Evolutionary conservation across 2,888 invertebrate genomes (phyloP).

Genomic region (Drosophila kuntzei): DNA sequence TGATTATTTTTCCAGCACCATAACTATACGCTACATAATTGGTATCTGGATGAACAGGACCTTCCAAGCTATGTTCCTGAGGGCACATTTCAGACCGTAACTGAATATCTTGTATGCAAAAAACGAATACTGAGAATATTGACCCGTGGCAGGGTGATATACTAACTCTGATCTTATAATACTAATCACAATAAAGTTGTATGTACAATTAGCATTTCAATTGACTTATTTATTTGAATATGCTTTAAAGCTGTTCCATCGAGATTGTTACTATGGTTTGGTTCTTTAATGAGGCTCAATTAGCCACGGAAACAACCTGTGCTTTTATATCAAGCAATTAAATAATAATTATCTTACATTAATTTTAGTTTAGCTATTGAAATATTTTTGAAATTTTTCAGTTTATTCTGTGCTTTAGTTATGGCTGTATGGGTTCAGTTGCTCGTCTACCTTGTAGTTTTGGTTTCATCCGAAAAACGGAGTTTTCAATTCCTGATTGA

Average conservation of each 20-base stretch:
- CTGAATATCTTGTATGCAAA: constrained; percentile 28
- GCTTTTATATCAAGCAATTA: not conserved
- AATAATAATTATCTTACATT: not conserved
- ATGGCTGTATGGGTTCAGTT: not conserved
- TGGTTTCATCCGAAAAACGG: constrained; percentile 8
- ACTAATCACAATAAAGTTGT: not conserved
- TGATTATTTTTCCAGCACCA: constrained; percentile 25
- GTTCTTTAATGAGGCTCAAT: not conserved
- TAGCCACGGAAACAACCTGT: not conserved
- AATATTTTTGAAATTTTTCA: not conserved
- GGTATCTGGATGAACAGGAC: constrained; percentile 48
- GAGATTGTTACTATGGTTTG: not conserved
- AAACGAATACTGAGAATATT: constrained; percentile 25
- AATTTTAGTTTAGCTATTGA: no score
- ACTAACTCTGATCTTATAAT: not conserved
- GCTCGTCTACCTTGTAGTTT: not conserved
- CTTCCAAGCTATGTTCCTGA: constrained; percentile 50
- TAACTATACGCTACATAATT: constrained; percentile 46
- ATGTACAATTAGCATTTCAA: no score
- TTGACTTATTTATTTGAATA: not conserved
- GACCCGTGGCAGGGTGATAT: constrained; percentile 28
- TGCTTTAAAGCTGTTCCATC: not conserved
- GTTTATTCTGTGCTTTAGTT: not conserved
- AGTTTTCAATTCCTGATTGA: constrained; percentile 23
- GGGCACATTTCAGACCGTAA: constrained; percentile 38